phyloP scores from a whole-genome alignment of 2,888 invertebrate genomes.

The Mythimna albipuncta region DNA sequence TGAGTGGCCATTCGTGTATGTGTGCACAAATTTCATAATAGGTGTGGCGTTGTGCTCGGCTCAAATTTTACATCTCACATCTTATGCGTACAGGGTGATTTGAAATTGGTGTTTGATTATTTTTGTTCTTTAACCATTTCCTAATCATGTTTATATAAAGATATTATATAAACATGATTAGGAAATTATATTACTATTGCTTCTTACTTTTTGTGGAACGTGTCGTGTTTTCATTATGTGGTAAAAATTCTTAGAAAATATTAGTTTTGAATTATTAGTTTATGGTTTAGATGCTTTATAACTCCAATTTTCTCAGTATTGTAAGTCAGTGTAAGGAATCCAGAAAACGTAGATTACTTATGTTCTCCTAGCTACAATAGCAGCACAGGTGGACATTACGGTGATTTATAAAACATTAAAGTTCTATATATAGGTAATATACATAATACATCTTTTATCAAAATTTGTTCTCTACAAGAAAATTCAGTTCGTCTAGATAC shows the following conservation, averaged over 20 bases:
- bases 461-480: background rate
- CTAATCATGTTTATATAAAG: background rate
- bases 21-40: slow-evolving; percentile 88
- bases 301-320: no score
- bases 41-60: slow-evolving; percentile 85
- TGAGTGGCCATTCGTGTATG: slow-evolving; percentile 75
- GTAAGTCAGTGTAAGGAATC: no score
- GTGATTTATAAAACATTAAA: background rate
- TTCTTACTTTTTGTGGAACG: background rate
- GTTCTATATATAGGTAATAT: no score
- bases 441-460: no score
- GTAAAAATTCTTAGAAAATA: background rate
- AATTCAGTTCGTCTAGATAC: background rate
- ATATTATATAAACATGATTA: no score
- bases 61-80: slow-evolving; percentile 90
- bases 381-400: background rate
- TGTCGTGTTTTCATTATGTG: background rate
- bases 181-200: no score
- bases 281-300: no score
- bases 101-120: slow-evolving; percentile 31
- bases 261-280: no score
- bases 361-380: background rate
- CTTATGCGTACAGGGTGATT: slow-evolving; percentile 81
- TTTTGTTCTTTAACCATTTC: slow-evolving; percentile 3
- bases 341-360: background rate